Percentiles rank a stretch among this genome's conserved stretches.
phyloP scores from a whole-genome alignment of 2,113 vertebrate species.

The Nibea albiflora region DNA sequence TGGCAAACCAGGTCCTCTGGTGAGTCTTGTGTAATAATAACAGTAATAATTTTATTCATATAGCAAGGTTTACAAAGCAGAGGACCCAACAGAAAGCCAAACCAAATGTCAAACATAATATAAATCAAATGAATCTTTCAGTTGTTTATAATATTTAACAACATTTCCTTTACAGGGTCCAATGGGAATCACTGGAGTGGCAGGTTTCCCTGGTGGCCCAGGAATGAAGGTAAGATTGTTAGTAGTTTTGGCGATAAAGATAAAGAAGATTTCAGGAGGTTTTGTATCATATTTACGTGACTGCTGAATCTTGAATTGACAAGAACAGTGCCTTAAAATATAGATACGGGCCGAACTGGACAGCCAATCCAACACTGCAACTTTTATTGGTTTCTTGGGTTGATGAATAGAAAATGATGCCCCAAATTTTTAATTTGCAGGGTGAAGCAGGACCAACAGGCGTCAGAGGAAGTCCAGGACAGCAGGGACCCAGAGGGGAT shows the following conservation, averaged over 20 bases:
- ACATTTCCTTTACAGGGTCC: conserved; percentile 86
- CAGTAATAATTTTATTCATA: no score
- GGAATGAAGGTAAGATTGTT: conserved; percentile 90
- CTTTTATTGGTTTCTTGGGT: no score
- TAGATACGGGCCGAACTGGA: no score
- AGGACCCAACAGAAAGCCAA: no score
- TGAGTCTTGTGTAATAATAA: conserved; percentile 53
- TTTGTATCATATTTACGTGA: background rate
- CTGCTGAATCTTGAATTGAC: background rate
- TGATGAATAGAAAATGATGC: no score
- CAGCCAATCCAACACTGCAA: no score
- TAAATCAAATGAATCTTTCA: no score
- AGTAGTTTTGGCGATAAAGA: background rate
- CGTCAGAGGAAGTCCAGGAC: conserved; percentile 91
- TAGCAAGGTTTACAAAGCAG: no score
- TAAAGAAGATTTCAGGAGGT: background rate
- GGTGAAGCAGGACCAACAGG: conserved; percentile 95
- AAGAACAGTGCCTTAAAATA: no score
- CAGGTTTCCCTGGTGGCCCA: conserved; percentile 93
- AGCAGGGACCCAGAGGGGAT: conserved; percentile 93
- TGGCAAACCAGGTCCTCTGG: conserved; percentile 91
- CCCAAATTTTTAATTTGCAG: conserved; percentile 70
- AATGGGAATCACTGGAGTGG: conserved; percentile 89
- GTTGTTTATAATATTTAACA: background rate
- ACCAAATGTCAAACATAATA: no score